Conservation (phyloP, 2,888 invertebrate genomes). For the Agrenia bidenticulata region DNA sequence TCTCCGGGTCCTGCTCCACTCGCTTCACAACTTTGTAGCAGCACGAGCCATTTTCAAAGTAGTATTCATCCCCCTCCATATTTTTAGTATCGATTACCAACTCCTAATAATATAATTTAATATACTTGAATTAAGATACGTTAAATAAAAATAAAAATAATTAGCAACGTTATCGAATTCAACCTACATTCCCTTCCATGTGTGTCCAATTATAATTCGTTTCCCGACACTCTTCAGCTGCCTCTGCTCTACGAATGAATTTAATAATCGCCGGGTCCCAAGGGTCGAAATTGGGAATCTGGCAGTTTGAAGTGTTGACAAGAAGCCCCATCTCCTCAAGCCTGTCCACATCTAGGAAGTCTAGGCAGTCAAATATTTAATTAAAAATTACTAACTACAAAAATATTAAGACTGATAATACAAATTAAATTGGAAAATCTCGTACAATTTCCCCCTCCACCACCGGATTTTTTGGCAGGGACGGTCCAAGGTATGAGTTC, state of each 20-base stretch:
- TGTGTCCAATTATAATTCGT: constrained; percentile 12
- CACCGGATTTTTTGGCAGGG: no score
- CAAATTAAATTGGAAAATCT: no score
- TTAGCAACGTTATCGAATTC: neutral
- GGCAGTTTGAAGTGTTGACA: constrained; percentile 11
- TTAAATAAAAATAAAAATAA: neutral
- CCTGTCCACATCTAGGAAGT: constrained; percentile 6
- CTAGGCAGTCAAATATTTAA: no score
- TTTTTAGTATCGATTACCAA: neutral
- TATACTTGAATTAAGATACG: neutral
- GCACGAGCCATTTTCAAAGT: neutral
- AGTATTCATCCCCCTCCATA: neutral
- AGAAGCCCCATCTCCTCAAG: neutral
- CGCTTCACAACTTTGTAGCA: constrained; percentile 10
- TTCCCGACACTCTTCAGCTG: neutral
- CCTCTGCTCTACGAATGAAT: neutral
- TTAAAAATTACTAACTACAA: no score
- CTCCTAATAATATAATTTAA: constrained; percentile 3
- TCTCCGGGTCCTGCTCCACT: neutral
- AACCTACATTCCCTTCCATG: constrained; percentile 4
- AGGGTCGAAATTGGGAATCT: constrained; percentile 6
- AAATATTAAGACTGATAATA: no score
- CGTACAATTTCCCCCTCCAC: no score
- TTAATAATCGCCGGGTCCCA: neutral
- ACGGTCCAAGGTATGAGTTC: no score